Conservation (phyloP, 2,888 invertebrate species). For the Rutpela maculata region DNA sequence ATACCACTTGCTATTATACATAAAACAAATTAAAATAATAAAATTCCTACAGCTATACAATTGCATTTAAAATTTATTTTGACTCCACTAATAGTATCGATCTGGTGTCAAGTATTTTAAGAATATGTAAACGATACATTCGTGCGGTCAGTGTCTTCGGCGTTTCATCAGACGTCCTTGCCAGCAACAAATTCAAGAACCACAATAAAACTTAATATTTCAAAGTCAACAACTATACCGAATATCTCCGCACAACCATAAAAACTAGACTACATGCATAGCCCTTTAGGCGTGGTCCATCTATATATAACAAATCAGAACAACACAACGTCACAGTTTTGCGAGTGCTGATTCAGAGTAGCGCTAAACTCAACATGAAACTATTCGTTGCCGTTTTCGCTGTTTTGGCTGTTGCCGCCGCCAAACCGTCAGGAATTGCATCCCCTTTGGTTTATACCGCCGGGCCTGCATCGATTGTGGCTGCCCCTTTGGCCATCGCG, state of each 20-base stretch:
- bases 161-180: slow-evolving; percentile 48
- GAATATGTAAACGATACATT: background rate
- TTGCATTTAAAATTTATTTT: too few species aligned
- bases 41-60: too few species aligned
- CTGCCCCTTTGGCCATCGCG: slow-evolving; percentile 46
- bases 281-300: slow-evolving; percentile 54
- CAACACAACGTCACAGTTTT: slow-evolving; percentile 49
- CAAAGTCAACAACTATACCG: slow-evolving; percentile 52
- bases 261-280: slow-evolving; percentile 39
- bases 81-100: too few species aligned
- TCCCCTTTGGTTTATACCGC: slow-evolving; percentile 30
- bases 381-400: slow-evolving; percentile 52
- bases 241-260: slow-evolving; percentile 40
- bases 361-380: slow-evolving; percentile 58
- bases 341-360: slow-evolving; percentile 59
- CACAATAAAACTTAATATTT: slow-evolving; percentile 40
- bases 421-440: slow-evolving; percentile 45
- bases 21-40: too few species aligned
- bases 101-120: background rate
- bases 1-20: too few species aligned
- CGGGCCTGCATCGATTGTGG: slow-evolving; percentile 24
- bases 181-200: slow-evolving; percentile 35
- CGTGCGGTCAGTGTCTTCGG: slow-evolving; percentile 38
- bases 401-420: slow-evolving; percentile 47
- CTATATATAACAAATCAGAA: slow-evolving; percentile 52